A percentile compares a stretch with the other conserved stretches of the same genome.
Conservation (phyloP, 2,888 invertebrate species). For the Adelphocoris suturalis region DNA sequence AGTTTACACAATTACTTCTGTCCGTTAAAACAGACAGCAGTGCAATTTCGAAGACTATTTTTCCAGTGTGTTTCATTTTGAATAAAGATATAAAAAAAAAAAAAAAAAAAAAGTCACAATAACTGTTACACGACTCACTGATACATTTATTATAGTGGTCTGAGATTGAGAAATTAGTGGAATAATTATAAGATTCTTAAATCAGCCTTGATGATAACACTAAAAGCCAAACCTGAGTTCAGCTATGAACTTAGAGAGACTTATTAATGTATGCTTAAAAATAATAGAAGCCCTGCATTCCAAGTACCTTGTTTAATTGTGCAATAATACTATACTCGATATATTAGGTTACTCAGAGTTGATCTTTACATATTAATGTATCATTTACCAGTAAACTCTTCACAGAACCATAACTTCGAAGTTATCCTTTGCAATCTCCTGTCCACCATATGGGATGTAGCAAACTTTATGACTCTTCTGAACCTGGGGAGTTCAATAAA, state of each 20-base stretch:
- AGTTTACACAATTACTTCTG: neutral
- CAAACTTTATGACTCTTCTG: constrained; percentile 90
- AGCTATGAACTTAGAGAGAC: neutral
- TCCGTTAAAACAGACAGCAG: neutral
- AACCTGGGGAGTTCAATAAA: constrained; percentile 80
- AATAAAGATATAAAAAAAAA: too few relatives aligned
- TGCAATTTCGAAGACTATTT: too few relatives aligned
- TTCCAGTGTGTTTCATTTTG: too few relatives aligned
- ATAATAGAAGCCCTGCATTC: neutral
- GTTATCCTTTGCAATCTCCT: constrained; percentile 88
- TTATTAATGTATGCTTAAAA: neutral
- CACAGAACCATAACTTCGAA: constrained; percentile 85
- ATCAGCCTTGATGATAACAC: neutral
- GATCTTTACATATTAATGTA: neutral
- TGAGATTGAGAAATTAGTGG: neutral
- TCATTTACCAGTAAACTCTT: neutral
- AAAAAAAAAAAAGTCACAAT: too few relatives aligned
- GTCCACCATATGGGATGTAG: constrained; percentile 91
- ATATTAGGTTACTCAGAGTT: constrained; percentile 3
- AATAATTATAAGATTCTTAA: neutral
- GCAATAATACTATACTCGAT: constrained; percentile 6
- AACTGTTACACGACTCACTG: neutral
- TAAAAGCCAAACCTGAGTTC: neutral
- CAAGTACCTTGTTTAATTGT: constrained; percentile 15
- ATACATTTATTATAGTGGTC: neutral